These are phyloP conservation scores for Acronicta alni DNA, from an alignment of 2,888 invertebrate species.

Conservation along the genomic window DNA sequence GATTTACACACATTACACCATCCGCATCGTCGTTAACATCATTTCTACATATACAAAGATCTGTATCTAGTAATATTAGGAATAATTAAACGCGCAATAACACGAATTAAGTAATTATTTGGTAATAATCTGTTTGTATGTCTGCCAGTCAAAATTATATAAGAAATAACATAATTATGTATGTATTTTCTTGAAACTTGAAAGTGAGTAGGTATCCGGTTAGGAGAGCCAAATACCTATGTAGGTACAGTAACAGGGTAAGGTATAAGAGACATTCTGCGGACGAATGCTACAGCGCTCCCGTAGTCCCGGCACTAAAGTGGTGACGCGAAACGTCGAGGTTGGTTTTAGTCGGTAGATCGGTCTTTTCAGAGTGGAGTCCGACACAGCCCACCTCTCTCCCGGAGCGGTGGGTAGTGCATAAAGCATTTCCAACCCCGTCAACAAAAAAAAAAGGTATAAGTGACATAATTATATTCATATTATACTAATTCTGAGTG, in stretches of 20 bases:
- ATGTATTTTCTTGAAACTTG: conserved; percentile 53
- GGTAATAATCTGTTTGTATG: conserved; percentile 18
- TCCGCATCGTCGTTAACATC: conserved; percentile 4
- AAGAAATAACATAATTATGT: conserved; percentile 33
- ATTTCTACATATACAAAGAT: conserved; percentile 8
- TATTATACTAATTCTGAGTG: too few species aligned
- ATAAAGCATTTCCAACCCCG: too few species aligned
- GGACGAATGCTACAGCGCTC: too few species aligned
- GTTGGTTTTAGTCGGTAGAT: too few species aligned
- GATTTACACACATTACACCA: conserved; percentile 4
- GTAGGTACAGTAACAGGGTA: not conserved
- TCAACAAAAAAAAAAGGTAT: too few species aligned
- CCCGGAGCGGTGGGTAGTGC: too few species aligned
- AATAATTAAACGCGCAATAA: conserved; percentile 9
- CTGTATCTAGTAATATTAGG: conserved; percentile 13
- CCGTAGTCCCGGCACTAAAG: too few species aligned
- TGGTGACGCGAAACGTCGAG: too few species aligned
- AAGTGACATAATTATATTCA: too few species aligned
- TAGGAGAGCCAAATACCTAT: conserved; percentile 9
- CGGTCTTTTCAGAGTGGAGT: too few species aligned
- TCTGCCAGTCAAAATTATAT: conserved; percentile 17
- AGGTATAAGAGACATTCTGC: conserved; percentile 1
- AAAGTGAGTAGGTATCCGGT: conserved; percentile 44
- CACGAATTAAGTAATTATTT: conserved; percentile 38
- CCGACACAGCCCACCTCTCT: too few species aligned